Evolutionary conservation across 2,113 vertebrate species (phyloP).

Genomic region (Pseudois nayaur): DNA sequence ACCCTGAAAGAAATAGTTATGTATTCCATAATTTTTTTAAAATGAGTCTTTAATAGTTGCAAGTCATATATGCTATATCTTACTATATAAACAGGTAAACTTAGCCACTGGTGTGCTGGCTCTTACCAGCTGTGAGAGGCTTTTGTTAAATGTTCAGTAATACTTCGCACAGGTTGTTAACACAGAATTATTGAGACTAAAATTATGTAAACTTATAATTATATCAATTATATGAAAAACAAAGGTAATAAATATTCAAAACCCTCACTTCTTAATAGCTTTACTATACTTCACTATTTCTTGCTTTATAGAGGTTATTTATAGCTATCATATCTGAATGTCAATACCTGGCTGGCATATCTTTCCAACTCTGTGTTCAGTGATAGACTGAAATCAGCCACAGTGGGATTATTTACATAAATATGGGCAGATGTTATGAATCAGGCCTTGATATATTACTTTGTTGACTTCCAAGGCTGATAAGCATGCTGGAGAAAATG

Average conservation of each 20-base stretch:
- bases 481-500: background rate
- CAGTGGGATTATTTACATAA: background rate
- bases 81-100: background rate
- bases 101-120: background rate
- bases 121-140: background rate
- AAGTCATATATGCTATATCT: background rate
- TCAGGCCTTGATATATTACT: background rate
- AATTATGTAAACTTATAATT: background rate
- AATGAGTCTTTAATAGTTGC: background rate
- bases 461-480: background rate
- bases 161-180: background rate
- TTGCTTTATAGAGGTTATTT: background rate
- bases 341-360: background rate
- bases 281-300: background rate
- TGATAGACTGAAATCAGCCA: background rate
- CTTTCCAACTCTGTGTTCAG: background rate
- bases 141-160: background rate
- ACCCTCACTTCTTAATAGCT: background rate
- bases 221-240: background rate
- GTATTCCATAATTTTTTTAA: background rate
- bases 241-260: background rate
- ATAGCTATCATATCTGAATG: background rate
- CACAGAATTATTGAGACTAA: background rate
- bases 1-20: constrained; percentile 78
- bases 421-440: background rate